Evolutionary conservation across 2,797 vertebrate species (phyloP).

Genomic region (Coilia nasus): DNA sequence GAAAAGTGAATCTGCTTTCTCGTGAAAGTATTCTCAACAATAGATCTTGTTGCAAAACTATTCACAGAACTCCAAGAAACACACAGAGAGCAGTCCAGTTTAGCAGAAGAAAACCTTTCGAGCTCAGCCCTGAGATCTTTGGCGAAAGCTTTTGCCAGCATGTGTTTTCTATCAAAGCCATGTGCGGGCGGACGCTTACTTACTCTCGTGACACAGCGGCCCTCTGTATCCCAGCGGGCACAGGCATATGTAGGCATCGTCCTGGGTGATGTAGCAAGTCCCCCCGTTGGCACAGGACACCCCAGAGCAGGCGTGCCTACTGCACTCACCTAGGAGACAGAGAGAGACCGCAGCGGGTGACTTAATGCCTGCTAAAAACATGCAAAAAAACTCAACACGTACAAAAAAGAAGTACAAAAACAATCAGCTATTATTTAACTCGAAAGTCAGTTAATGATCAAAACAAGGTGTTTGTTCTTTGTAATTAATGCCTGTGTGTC

Average conservation of each 20-base stretch:
- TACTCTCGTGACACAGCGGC: slow-evolving; percentile 81
- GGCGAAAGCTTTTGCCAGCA: background rate
- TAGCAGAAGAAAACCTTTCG: background rate
- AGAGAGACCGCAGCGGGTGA: slow-evolving; percentile 36
- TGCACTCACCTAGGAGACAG: slow-evolving; percentile 69
- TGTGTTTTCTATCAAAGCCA: slow-evolving; percentile 6
- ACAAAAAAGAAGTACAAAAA: background rate
- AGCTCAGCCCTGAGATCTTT: background rate
- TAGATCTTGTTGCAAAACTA: slow-evolving; percentile 6
- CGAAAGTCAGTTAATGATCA: too few relatives aligned
- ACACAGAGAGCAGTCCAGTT: background rate
- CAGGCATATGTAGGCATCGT: slow-evolving; percentile 78
- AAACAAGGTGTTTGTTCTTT: too few relatives aligned
- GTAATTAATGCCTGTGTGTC: too few relatives aligned
- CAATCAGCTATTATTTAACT: background rate
- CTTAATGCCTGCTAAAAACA: background rate
- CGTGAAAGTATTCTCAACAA: background rate
- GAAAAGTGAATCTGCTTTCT: background rate
- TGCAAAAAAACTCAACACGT: background rate
- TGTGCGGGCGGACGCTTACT: slow-evolving; percentile 44
- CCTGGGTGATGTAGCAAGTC: slow-evolving; percentile 68
- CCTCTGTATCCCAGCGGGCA: slow-evolving; percentile 81
- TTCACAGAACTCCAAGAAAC: background rate
- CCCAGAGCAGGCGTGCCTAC: slow-evolving; percentile 73
- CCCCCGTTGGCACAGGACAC: slow-evolving; percentile 78